Percentiles rank a stretch among this genome's conserved stretches.
phyloP scores from a whole-genome alignment of 2,113 vertebrate genomes.

The Malaclemys terrapin region DNA sequence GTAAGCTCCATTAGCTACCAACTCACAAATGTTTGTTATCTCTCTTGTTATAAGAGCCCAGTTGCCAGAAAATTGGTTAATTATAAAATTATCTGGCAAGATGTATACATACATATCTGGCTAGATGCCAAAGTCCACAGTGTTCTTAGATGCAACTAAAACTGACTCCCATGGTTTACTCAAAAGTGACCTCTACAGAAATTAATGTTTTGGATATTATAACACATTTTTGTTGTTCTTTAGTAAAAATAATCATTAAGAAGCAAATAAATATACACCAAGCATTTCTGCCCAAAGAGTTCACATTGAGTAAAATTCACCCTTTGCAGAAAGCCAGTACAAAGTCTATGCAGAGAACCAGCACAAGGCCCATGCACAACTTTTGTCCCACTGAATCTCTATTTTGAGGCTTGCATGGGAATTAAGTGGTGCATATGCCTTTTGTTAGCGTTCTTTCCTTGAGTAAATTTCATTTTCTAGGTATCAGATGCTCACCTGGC shows the following conservation, averaged over 20 bases:
- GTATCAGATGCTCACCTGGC: not conserved
- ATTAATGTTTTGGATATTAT: not conserved
- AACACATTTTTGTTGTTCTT: not conserved
- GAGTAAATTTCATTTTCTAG: not conserved
- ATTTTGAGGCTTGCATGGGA: not conserved
- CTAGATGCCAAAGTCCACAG: not conserved
- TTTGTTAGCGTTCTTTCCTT: not conserved
- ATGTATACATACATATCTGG: not conserved
- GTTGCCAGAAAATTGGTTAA: not conserved
- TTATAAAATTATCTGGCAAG: not conserved
- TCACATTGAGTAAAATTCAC: not conserved
- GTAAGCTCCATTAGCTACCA: not conserved
- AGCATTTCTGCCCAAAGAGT: not conserved
- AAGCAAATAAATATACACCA: not conserved
- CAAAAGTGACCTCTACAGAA: not conserved
- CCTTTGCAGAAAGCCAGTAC: not conserved
- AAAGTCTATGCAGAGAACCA: not conserved
- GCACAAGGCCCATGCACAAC: not conserved
- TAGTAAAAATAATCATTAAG: conserved; percentile 8
- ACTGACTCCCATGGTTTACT: not conserved
- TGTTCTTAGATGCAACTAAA: not conserved
- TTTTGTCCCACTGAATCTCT: not conserved
- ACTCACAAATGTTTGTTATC: not conserved
- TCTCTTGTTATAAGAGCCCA: not conserved
- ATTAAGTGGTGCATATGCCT: not conserved